A percentile compares a stretch with the other conserved stretches of the same genome.
Evolutionary conservation across 2,888 invertebrate genomes (phyloP).

Genomic region (Agrochola macilenta): DNA sequence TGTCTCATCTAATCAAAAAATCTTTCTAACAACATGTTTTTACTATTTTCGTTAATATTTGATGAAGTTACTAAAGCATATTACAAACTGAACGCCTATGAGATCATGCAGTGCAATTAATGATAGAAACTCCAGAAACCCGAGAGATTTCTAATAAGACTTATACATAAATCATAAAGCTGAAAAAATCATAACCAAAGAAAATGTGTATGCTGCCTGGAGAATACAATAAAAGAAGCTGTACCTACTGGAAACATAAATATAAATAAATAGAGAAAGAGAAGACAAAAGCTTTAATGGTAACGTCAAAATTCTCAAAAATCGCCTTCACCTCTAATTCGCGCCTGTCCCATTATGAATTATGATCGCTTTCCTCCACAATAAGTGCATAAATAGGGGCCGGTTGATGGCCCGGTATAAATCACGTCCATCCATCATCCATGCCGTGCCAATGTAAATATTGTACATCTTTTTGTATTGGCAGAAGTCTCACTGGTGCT

Average conservation of each 20-base stretch:
- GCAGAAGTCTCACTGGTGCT: slow-evolving; percentile 22
- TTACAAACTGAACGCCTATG: neutral
- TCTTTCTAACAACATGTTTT: neutral
- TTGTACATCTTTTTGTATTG: slow-evolving; percentile 43
- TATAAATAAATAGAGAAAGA: neutral
- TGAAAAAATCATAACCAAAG: neutral
- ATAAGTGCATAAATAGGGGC: slow-evolving; percentile 89
- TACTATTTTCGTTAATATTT: neutral
- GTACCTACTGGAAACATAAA: neutral
- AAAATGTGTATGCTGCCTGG: neutral
- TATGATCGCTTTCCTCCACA: slow-evolving; percentile 88
- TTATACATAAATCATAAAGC: too few species aligned
- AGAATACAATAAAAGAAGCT: neutral
- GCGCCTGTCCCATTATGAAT: slow-evolving; percentile 80
- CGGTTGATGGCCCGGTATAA: slow-evolving; percentile 77
- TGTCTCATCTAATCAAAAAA: neutral
- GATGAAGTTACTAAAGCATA: neutral
- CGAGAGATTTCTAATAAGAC: neutral
- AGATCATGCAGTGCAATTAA: neutral
- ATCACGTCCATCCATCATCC: slow-evolving; percentile 82
- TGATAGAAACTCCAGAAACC: neutral
- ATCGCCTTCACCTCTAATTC: slow-evolving; percentile 64
- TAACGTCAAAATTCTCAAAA: neutral
- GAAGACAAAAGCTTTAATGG: neutral
- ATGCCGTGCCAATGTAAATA: slow-evolving; percentile 70